Base-by-base conservation (phyloP, 2,113 vertebrate species). In the Odocoileus virginianus region DNA sequence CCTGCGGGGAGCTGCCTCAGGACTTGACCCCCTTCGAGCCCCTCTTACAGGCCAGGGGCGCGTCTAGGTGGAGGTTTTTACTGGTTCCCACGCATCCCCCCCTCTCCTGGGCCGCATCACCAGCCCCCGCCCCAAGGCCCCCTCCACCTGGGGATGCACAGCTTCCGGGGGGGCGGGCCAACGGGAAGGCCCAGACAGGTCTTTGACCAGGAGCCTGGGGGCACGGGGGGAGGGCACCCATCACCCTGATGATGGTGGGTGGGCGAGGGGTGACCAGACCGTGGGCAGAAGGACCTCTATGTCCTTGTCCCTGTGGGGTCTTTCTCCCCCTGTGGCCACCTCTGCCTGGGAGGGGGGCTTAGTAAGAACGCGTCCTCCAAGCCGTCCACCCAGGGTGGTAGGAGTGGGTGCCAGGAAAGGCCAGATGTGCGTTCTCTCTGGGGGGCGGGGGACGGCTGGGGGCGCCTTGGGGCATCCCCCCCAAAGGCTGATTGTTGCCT, bases 71-170 rank as follows among this genome's bases (percentile, higher is more conserved):
- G 7, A 7, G 5, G n/a, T 33, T 64, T 10, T 23, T 10, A 6
- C 7, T 17, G n/a, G 43, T 7, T 13, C 43, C 3, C 4, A 3
- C 0, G 0, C 0, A 25, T 19, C 15, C 45, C 4, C 1, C 2
- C 0, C 2, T 2, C 36, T 17, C 40, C 76, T 30, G 2, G 54
- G 67, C 47, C 1, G 12, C 33, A 9, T 40, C 0, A 0, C 17
- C 3, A 0, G 21, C 6, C 50, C 17, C 0, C 0, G 11, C 9
- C 13, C 6, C 3, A 2, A 7, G 28, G 3, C 17, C 21, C 13
- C 16, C 19, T 33, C 52, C 27, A 9, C 40, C 6, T 10, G 4
- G 30, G 2, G 5, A 4, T 2, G 45, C 28, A 0, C 5, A 1
- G 11, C 52, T 12, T 19, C 60, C 7, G 14, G 5, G 23, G 23